Evolutionary conservation across 2,797 vertebrate genomes (phyloP).

Genomic region (Pangasius macronema): DNA sequence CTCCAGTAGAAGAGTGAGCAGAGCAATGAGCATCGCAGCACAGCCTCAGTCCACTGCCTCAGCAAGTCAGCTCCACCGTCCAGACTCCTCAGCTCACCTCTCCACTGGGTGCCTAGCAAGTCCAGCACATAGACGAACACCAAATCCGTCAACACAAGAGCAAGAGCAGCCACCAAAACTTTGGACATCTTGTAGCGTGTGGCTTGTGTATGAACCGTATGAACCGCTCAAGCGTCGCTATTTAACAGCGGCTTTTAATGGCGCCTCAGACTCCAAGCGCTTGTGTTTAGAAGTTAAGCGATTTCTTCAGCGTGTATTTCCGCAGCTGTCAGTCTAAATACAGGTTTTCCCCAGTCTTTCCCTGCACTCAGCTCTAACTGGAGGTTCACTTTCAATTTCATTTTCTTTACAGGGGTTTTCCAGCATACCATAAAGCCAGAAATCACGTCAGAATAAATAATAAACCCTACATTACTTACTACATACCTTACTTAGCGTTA

Average conservation of each 20-base stretch:
- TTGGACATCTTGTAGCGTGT: not conserved
- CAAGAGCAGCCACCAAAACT: slow-evolving; percentile 56
- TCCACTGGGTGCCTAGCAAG: not conserved
- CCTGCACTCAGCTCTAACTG: not conserved
- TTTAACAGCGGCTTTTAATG: no score
- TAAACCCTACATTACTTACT: no score
- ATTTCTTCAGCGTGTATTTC: not conserved
- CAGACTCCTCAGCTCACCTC: not conserved
- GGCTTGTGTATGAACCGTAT: not conserved
- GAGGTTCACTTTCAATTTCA: slow-evolving; percentile 12
- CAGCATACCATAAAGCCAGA: not conserved
- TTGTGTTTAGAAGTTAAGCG: no score
- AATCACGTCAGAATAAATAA: no score
- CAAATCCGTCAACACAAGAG: not conserved
- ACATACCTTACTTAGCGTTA: not conserved
- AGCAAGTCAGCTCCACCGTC: not conserved
- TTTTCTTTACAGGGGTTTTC: slow-evolving; percentile 21
- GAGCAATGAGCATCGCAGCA: slow-evolving; percentile 5
- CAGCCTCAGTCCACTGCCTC: slow-evolving; percentile 16
- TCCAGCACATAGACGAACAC: not conserved
- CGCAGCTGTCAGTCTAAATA: not conserved
- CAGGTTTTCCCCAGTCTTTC: not conserved
- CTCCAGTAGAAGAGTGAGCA: not conserved
- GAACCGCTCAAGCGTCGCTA: slow-evolving; percentile 45
- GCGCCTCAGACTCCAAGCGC: slow-evolving; percentile 39